Base-by-base conservation (phyloP, 2,113 vertebrate species). In the Xiphias gladius region DNA sequence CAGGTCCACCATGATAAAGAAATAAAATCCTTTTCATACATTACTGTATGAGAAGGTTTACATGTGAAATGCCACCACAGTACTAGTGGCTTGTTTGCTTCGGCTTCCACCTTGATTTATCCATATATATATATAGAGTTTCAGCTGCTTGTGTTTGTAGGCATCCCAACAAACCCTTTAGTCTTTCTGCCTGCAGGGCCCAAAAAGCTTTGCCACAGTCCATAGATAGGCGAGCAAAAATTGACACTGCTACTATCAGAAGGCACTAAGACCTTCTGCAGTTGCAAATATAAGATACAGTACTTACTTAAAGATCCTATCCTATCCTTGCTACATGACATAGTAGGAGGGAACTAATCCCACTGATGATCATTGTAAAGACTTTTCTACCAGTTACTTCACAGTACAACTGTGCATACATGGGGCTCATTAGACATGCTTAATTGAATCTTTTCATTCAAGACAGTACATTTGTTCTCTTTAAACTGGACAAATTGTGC, bases 331-430 rank as follows among this genome's bases (percentile, higher is more conserved):
- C 55, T 75, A 73, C 79, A 85, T 43, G 79, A 79, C 77, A 77
- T 75, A 62, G 89, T 76, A 35, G 58, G 2, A 50, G 67, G 62
- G 50, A 48, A 57, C 61, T 89, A 85, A 91, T 89, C 68, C 80
- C n/a, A 24, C 71, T 77, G 74, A 89, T 89, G 85, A 89, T 70
- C 83, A 76, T 37, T 66, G 46, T 66, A 87, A 80, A 89, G 55
- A 57, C 46, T 24, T 9, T 26, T 68, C 30, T 32, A 68, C 50
- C 32, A 68, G 79, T 79, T 62, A 63, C 63, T 79, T 72, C 69
- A 55, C 55, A 74, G 67, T 82, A 58, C 52, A 80, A 70, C 24
- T 58, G 14, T 52, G 67, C 58, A 86, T 73, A 64, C 73, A 46
- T 22, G 11, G 59, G 66, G n/a, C 55, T 84, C 72, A 79, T 86